Evolutionary conservation across 2,797 vertebrate genomes (phyloP).

Genomic region (Poeciliopsis infans): DNA sequence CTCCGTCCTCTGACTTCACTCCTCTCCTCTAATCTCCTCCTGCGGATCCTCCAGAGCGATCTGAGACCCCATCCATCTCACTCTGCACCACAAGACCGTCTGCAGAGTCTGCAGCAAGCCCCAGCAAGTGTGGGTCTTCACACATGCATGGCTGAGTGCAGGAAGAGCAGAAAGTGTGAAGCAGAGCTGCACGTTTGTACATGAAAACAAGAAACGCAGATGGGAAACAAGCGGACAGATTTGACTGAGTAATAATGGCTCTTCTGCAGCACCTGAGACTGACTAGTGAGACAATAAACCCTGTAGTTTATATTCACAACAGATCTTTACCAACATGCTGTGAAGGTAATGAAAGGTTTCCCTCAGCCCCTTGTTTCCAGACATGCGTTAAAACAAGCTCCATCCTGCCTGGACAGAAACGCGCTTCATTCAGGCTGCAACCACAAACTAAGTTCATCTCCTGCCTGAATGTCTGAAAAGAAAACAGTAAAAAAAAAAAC

Average conservation of each 20-base stretch:
- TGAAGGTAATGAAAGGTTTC: conserved; percentile 42
- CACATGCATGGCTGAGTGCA: not conserved
- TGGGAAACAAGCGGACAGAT: not conserved
- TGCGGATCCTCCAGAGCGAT: not conserved
- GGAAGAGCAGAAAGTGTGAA: not conserved
- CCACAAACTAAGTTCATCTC: not conserved
- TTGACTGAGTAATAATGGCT: conserved; percentile 28
- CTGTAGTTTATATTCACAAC: not conserved
- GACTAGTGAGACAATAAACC: not conserved
- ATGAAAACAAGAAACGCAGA: not conserved
- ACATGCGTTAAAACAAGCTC: conserved; percentile 20
- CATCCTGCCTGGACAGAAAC: conserved; percentile 14
- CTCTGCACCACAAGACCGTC: conserved; percentile 2
- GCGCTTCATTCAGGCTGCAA: conserved; percentile 11
- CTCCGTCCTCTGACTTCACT: conserved; percentile 11
- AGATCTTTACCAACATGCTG: not conserved
- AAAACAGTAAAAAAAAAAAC: too few relatives aligned
- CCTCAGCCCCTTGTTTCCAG: conserved; percentile 25
- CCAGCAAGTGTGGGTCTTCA: not conserved
- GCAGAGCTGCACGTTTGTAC: not conserved
- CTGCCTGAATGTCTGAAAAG: not conserved
- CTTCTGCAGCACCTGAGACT: conserved; percentile 22
- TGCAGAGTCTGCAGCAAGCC: conserved; percentile 27
- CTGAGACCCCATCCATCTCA: conserved; percentile 1
- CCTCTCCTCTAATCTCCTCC: conserved; percentile 17